phyloP scores from a whole-genome alignment of 2,888 invertebrate genomes.

The Drosophila mercatorum region DNA sequence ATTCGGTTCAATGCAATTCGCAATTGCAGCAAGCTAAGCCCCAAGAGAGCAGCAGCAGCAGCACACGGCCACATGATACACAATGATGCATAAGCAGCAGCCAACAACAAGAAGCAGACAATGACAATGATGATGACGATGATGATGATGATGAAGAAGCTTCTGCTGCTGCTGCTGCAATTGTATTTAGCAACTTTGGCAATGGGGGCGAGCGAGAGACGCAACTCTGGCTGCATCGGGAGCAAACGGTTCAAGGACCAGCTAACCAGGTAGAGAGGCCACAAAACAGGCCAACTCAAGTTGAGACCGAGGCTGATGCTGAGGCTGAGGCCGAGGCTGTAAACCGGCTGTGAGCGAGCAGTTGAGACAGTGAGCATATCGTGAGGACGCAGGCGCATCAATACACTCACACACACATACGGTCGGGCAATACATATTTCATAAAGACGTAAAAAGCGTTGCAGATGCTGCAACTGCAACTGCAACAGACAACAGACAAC shows the following conservation, averaged over 20 bases:
- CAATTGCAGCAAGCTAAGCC: conserved; percentile 50
- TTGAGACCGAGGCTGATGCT: background rate
- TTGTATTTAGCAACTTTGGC: conserved; percentile 37
- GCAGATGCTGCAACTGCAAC: conserved; percentile 54
- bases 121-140: conserved; percentile 12
- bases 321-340: conserved; percentile 21
- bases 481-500: conserved; percentile 32
- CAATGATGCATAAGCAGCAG: conserved; percentile 21
- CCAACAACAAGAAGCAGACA: conserved; percentile 16
- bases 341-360: conserved; percentile 59
- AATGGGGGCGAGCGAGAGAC: conserved; percentile 28
- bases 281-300: conserved; percentile 54
- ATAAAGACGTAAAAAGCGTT: conserved; percentile 48
- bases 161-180: conserved; percentile 20
- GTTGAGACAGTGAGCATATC: conserved; percentile 33
- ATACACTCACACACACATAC: conserved; percentile 20
- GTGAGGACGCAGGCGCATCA: conserved; percentile 63
- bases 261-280: conserved; percentile 40
- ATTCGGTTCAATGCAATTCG: conserved; percentile 64
- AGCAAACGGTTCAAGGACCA: conserved; percentile 82
- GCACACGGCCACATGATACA: conserved; percentile 19
- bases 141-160: conserved; percentile 16
- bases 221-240: conserved; percentile 19
- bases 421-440: conserved; percentile 48
- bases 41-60: conserved; percentile 28